Conservation (phyloP, 2,888 invertebrate genomes). For the Andrena praecox region DNA sequence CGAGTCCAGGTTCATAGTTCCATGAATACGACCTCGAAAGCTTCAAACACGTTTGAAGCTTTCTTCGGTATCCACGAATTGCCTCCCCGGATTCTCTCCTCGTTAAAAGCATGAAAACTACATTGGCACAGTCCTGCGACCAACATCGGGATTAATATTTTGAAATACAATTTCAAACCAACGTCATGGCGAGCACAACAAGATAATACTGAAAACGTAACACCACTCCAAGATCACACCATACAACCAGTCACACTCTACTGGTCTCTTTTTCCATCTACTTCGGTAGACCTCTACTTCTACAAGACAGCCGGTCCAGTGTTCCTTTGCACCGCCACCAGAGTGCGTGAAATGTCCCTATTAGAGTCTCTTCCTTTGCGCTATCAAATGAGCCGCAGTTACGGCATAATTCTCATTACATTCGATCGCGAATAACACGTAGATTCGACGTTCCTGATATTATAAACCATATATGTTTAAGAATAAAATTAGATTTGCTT, state of each 20-base stretch:
- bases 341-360: constrained; percentile 41
- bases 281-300: constrained; percentile 59
- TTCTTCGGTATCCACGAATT: constrained; percentile 92
- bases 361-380: constrained; percentile 14
- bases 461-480: background rate
- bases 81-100: constrained; percentile 85
- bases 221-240: constrained; percentile 62
- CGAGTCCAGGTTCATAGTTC: constrained; percentile 99
- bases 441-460: background rate
- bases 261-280: constrained; percentile 64
- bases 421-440: background rate
- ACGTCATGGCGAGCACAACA: constrained; percentile 83
- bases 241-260: constrained; percentile 65
- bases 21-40: constrained; percentile 96
- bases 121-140: constrained; percentile 85
- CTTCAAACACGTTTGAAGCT: constrained; percentile 98
- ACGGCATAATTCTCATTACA: background rate
- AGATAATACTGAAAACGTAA: constrained; percentile 70
- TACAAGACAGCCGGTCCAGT: constrained; percentile 53
- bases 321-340: constrained; percentile 39
- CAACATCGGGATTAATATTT: constrained; percentile 86
- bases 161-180: constrained; percentile 81
- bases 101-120: constrained; percentile 85
- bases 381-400: background rate
- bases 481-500: constrained; percentile 24